phyloP scores from a whole-genome alignment of 2,888 invertebrate genomes.

The Serrognathus titanus region DNA sequence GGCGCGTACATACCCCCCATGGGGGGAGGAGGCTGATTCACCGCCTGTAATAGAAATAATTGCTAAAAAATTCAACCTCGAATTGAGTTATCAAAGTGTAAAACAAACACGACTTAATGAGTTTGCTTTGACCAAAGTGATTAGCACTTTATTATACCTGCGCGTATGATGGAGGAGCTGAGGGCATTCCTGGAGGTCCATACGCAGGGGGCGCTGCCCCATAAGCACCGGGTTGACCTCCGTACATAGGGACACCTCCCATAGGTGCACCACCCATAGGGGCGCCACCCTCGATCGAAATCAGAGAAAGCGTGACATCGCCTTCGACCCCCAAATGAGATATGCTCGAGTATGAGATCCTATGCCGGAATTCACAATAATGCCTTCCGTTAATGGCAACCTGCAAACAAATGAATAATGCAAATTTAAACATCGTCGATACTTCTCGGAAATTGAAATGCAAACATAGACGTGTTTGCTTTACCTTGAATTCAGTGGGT shows the following conservation, averaged over 20 bases:
- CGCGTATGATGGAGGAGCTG: slow-evolving; percentile 16
- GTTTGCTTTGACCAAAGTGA: not conserved
- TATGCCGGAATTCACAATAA: slow-evolving; percentile 72
- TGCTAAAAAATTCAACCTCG: no score
- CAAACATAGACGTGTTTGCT: not conserved
- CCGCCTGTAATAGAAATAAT: no score
- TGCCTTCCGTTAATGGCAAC: slow-evolving; percentile 79
- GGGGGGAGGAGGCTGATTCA: no score
- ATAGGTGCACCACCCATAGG: slow-evolving; percentile 7
- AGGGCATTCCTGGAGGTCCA: slow-evolving; percentile 8
- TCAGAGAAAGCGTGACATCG: slow-evolving; percentile 64
- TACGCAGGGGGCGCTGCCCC: slow-evolving; percentile 3
- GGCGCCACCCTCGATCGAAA: slow-evolving; percentile 59
- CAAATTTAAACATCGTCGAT: not conserved
- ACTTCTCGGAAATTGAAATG: not conserved
- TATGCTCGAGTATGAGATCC: slow-evolving; percentile 63
- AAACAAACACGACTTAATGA: no score
- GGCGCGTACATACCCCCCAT: no score
- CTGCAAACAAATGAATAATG: slow-evolving; percentile 43
- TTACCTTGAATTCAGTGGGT: slow-evolving; percentile 35
- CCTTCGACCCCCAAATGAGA: slow-evolving; percentile 71
- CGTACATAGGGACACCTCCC: not conserved
- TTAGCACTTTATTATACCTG: not conserved
- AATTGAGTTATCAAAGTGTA: no score
- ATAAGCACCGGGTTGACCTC: slow-evolving; percentile 8